Conservation (phyloP, 2,888 invertebrate genomes). For the Lasioglossum marginatum region DNA sequence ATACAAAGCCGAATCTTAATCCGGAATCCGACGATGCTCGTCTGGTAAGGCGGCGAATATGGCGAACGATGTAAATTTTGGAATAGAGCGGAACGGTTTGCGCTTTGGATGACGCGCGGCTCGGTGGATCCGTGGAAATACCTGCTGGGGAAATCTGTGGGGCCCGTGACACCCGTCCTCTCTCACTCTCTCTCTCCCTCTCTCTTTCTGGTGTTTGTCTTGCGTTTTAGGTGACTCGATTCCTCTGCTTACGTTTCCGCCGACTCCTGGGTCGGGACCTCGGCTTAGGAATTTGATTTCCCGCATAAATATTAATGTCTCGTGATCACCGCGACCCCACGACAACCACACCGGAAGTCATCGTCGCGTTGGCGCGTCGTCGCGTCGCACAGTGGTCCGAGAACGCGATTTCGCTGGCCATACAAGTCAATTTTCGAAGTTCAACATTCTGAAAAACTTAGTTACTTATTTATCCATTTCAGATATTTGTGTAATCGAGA, state of each 20-base stretch:
- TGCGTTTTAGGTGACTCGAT: slow-evolving; percentile 72
- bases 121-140: slow-evolving; percentile 46
- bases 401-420: too few relatives aligned
- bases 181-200: neutral
- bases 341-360: neutral
- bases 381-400: neutral
- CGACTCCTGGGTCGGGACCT: slow-evolving; percentile 52
- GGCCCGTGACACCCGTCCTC: slow-evolving; percentile 63
- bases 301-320: slow-evolving; percentile 78
- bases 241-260: slow-evolving; percentile 66
- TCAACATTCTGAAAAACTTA: too few relatives aligned
- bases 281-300: slow-evolving; percentile 74
- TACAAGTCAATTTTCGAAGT: too few relatives aligned
- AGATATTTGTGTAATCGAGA: too few relatives aligned
- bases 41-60: slow-evolving; percentile 38
- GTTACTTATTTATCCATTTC: too few relatives aligned
- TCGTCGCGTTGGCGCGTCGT: neutral
- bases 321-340: slow-evolving; percentile 37
- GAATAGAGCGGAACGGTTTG: slow-evolving; percentile 58
- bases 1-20: slow-evolving; percentile 49
- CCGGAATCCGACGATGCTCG: slow-evolving; percentile 52
- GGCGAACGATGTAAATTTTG: slow-evolving; percentile 73
- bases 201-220: slow-evolving; percentile 65
- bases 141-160: slow-evolving; percentile 60
- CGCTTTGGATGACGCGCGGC: slow-evolving; percentile 27